Conservation (phyloP, 2,113 vertebrate genomes). For the Numenius arquata region DNA sequence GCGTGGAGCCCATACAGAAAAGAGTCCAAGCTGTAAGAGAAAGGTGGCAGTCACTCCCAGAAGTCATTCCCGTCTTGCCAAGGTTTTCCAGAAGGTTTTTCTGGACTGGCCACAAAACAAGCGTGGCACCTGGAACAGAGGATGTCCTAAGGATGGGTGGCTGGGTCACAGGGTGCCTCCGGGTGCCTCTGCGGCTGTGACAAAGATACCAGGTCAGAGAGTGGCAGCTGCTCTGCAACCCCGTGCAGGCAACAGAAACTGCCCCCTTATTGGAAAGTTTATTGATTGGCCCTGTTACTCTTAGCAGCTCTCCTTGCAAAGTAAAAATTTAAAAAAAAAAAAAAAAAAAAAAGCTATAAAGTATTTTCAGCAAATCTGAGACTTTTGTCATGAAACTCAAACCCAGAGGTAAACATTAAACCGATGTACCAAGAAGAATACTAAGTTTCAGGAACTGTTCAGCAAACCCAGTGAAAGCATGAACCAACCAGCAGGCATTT, state of each 20-base stretch:
- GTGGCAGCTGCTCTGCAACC: neutral
- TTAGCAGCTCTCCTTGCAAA: neutral
- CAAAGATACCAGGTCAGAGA: neutral
- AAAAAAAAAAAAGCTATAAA: neutral
- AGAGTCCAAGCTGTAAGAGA: conserved; percentile 87
- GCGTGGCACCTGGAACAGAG: neutral
- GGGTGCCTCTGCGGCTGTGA: neutral
- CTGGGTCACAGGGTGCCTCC: neutral
- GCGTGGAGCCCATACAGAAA: conserved; percentile 94
- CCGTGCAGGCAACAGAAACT: neutral
- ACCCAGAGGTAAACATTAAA: neutral
- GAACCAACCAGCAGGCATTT: neutral
- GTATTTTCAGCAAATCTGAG: neutral
- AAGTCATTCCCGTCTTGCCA: neutral
- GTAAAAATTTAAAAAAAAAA: neutral
- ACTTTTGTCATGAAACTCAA: neutral
- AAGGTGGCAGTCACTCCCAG: neutral
- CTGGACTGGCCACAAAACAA: neutral
- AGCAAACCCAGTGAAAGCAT: neutral
- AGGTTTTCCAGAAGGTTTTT: too few relatives aligned
- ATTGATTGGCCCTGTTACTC: neutral
- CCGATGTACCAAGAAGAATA: neutral
- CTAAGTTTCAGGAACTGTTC: neutral
- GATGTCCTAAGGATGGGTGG: neutral
- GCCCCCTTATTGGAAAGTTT: neutral